These are phyloP conservation scores for Microcebus griseorufus DNA, from an alignment of 2,113 vertebrate genomes.

Conservation along the genomic window DNA sequence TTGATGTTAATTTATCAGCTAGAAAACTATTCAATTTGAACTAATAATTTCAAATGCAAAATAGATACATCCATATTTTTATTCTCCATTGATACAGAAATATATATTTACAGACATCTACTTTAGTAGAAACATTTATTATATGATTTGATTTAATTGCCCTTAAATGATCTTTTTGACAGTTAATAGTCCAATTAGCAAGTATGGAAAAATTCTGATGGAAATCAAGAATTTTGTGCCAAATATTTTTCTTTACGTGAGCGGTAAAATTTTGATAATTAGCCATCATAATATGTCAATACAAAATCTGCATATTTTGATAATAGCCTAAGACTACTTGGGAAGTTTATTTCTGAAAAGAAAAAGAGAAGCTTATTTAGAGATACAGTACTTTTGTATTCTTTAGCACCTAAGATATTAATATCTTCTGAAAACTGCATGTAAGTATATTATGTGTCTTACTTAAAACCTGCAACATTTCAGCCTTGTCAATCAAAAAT, in stretches of 20 bases:
- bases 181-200: conserved; percentile 53
- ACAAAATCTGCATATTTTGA: conserved; percentile 47
- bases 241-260: conserved; percentile 58
- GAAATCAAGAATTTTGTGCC: conserved; percentile 37
- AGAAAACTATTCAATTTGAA: conserved; percentile 47
- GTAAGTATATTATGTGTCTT: neutral
- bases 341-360: conserved; percentile 36
- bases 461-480: neutral
- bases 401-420: neutral
- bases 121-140: conserved; percentile 39
- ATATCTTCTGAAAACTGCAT: neutral
- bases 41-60: neutral
- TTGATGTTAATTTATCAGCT: neutral
- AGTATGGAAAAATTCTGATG: conserved; percentile 39
- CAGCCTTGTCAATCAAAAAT: neutral
- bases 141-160: conserved; percentile 55
- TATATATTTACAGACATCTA: neutral
- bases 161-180: conserved; percentile 46
- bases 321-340: neutral
- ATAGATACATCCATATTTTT: neutral
- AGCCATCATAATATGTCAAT: conserved; percentile 29
- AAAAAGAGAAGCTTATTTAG: conserved; percentile 34
- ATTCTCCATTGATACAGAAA: neutral
- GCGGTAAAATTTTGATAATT: conserved; percentile 35
- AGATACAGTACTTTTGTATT: neutral